Percentiles rank a stretch among this genome's conserved stretches.
phyloP scores from a whole-genome alignment of 2,113 vertebrate genomes.

The Muscicapa adusta region DNA sequence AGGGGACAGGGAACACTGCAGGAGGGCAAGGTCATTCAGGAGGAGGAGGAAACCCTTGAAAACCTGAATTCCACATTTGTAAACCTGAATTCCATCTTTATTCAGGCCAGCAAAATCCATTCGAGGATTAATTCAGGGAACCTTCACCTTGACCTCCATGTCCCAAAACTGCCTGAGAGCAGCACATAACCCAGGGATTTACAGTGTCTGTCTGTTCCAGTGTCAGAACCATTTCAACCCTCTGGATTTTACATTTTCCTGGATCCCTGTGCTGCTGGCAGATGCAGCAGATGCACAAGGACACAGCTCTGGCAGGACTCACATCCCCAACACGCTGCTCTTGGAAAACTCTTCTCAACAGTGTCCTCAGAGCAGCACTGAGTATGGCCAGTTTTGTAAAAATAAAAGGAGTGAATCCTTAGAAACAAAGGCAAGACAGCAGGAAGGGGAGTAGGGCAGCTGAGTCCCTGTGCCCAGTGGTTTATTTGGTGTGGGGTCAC shows the following conservation, averaged over 20 bases:
- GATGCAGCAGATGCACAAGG: not conserved
- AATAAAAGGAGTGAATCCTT: not conserved
- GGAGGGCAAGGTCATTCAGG: not conserved
- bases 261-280: not conserved
- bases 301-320: not conserved
- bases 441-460: not conserved
- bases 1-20: not conserved
- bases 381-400: not conserved
- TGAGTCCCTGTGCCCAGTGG: not conserved
- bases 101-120: not conserved
- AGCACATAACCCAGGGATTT: not conserved
- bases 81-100: not conserved
- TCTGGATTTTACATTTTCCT: not conserved
- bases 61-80: not conserved
- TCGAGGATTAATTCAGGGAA: not conserved
- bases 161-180: not conserved
- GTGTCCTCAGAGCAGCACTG: not conserved
- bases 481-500: not conserved
- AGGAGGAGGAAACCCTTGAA: not conserved
- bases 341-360: not conserved
- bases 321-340: accelerated
- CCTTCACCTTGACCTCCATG: not conserved
- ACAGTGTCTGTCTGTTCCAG: not conserved
- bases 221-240: not conserved
- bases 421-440: not conserved